Evolutionary conservation across 1,140 invertebrate genomes (phyloP).

Genomic region (Formica exsecta): DNA sequence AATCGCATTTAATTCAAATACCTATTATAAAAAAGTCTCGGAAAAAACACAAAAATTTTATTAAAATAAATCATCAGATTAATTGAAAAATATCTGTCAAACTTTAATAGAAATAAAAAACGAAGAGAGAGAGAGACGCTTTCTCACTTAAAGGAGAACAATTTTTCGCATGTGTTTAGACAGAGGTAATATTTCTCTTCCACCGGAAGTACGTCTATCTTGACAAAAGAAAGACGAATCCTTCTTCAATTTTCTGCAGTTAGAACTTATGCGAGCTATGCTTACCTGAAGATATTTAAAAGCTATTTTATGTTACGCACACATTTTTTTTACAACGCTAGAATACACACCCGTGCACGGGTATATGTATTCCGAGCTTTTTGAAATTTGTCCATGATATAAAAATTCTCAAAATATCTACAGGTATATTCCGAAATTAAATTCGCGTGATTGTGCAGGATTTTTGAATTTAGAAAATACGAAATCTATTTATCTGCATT

Average conservation of each 20-base stretch:
- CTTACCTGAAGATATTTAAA: background rate
- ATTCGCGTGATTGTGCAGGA: background rate
- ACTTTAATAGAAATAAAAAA: background rate
- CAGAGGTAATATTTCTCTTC: constrained; percentile 10
- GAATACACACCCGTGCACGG: too few relatives aligned
- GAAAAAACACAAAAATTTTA: too few relatives aligned
- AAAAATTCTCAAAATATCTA: too few relatives aligned
- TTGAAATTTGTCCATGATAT: too few relatives aligned
- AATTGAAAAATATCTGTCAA: background rate
- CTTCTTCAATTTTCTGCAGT: background rate
- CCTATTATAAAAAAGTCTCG: too few relatives aligned
- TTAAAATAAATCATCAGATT: background rate
- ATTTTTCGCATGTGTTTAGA: background rate
- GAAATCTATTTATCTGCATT: background rate
- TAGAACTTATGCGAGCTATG: background rate
- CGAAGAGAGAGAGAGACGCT: background rate
- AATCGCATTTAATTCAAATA: too few relatives aligned
- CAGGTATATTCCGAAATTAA: background rate
- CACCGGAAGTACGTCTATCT: constrained; percentile 5
- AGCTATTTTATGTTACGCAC: too few relatives aligned
- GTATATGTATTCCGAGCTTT: too few relatives aligned
- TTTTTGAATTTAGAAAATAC: background rate
- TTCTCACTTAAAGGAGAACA: background rate
- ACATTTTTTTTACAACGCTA: too few relatives aligned
- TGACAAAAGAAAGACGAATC: background rate